Evolutionary conservation across 2,797 vertebrate species (phyloP), one percentile per base, ranked within the genome.

Genomic region (Distichodus sexfasciatus): DNA sequence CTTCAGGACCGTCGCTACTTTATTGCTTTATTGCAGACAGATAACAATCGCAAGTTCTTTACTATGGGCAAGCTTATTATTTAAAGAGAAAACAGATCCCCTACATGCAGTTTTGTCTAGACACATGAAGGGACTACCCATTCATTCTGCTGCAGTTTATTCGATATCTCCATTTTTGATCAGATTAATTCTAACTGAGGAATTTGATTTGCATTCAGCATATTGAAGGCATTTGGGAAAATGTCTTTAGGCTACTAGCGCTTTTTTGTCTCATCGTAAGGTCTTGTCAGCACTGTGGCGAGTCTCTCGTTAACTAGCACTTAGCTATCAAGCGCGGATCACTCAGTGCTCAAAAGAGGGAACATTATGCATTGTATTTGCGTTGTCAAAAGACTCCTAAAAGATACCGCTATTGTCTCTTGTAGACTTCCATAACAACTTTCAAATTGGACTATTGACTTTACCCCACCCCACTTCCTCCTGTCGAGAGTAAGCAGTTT

Each of bases 401-500:
- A 19, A 17, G 4, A 51, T 6, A 24, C 21, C 4, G 6, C 12
- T 23, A 12, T 19, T 36, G 53, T 40, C 21, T 23, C 10, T 60
- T 10, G 19, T 48, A 41, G 44, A 35, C 43, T 50, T 59, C 79
- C 71, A 70, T 64, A 15, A 36, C 10, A 78, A 72, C 70, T 76
- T 81, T 84, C 60, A 44, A 29, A 54, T 61, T 44, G 8, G 29
- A 69, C 78, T 81, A 79, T 82, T 77, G 58, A 65, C 55, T 64
- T 75, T 65, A 75, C 80, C 2, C 38, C 4, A 69, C 74, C 71
- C 66, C 14, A 63, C 77, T 60, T 77, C 74, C 28, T 82, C 15
- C 69, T 79, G 67, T 78, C 73, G 72, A 47, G 58, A 28, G 63
- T 67, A 55, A 62, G 75, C 61, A 62, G 63, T 68, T 47, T 64